phyloP scores from a whole-genome alignment of 2,888 invertebrate species.

The Napeogenes sylphis region DNA sequence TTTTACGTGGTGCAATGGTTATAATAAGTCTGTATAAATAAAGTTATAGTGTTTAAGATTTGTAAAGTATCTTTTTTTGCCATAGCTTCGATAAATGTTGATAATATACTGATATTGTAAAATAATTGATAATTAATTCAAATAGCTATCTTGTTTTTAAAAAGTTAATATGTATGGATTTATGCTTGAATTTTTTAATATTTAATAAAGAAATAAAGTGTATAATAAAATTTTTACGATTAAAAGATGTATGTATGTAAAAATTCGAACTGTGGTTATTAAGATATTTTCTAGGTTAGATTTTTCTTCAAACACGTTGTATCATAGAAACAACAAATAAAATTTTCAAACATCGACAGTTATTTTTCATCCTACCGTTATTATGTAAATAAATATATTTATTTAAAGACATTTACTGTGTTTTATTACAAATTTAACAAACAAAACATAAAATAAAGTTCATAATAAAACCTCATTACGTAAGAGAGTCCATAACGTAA shows the following conservation, averaged over 20 bases:
- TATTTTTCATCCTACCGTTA: slow-evolving; percentile 67
- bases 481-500: too few relatives aligned
- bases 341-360: slow-evolving; percentile 64
- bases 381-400: slow-evolving; percentile 77
- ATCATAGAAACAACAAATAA: slow-evolving; percentile 46
- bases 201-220: slow-evolving; percentile 23
- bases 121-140: slow-evolving; percentile 8
- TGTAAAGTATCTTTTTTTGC: too few relatives aligned
- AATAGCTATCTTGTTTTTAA: slow-evolving; percentile 16
- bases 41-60: slow-evolving; percentile 35
- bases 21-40: slow-evolving; percentile 50
- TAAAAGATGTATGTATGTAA: slow-evolving; percentile 70
- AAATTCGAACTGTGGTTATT: slow-evolving; percentile 44
- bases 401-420: slow-evolving; percentile 66
- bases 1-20: slow-evolving; percentile 69
- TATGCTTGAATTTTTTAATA: slow-evolving; percentile 29
- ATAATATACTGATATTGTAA: slow-evolving; percentile 35
- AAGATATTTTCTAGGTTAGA: slow-evolving; percentile 34
- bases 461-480: too few relatives aligned
- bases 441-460: neutral
- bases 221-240: slow-evolving; percentile 59
- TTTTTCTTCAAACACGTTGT: slow-evolving; percentile 42
- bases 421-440: slow-evolving; percentile 45
- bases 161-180: slow-evolving; percentile 19
- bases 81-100: slow-evolving; percentile 63